A percentile compares a stretch with the other conserved stretches of the same genome.
Evolutionary conservation across 1,140 invertebrate species (phyloP).

Genomic region (Pseudobourletiella spinata): DNA sequence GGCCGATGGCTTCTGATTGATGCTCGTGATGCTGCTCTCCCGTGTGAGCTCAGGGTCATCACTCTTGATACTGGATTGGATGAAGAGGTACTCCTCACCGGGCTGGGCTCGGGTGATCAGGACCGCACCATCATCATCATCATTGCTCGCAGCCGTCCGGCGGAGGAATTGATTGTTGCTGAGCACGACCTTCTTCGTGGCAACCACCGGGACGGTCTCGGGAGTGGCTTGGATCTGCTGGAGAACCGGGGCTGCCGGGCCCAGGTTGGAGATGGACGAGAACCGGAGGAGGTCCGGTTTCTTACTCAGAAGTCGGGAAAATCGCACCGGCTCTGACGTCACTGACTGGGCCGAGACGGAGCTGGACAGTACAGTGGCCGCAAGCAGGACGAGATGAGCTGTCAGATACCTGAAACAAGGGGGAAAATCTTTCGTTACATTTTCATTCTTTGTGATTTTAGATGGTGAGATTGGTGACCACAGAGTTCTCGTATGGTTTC

Average conservation of each 20-base stretch:
- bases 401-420: not conserved
- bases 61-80: constrained; percentile 5
- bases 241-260: constrained; percentile 3
- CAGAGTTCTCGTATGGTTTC: too few relatives aligned
- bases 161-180: constrained; percentile 6
- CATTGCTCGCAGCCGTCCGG: constrained; percentile 10
- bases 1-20: constrained; percentile 25
- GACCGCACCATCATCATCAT: constrained; percentile 3
- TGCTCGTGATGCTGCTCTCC: constrained; percentile 18
- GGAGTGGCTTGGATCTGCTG: not conserved
- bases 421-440: not conserved
- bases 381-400: not conserved
- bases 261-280: constrained; percentile 32
- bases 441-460: too few relatives aligned
- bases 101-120: constrained; percentile 22
- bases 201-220: not conserved
- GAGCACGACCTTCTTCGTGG: not conserved
- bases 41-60: not conserved
- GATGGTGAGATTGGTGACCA: too few relatives aligned
- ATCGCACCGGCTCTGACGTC: constrained; percentile 15
- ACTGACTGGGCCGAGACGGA: not conserved
- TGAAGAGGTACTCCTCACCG: constrained; percentile 28
- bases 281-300: constrained; percentile 27
- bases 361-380: not conserved
- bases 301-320: constrained; percentile 31